Base-by-base conservation (phyloP, 2,797 vertebrate genomes). In the Tragopan temminckii region DNA sequence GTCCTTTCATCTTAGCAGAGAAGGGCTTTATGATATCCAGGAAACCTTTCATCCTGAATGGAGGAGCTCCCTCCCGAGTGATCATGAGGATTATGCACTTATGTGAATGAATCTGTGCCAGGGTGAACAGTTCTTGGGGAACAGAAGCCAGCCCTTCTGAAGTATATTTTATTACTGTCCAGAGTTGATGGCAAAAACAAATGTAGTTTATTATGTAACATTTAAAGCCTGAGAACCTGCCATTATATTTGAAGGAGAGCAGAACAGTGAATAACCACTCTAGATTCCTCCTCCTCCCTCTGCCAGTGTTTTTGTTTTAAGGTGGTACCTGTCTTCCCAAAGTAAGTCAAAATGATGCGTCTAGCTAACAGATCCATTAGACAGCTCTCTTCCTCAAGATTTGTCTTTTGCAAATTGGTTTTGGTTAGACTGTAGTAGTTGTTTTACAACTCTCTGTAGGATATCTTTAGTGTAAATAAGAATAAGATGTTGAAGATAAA, bases 391-490 rank as follows among this genome's bases (percentile, higher is more conserved):
- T 88, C 25, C 62, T 69, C 57, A 88, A 64, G 50, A 25, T 80
- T 36, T 64, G 15, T 36, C 62, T 69, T 92, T 38, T 57, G 36
- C 25, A 74, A 33, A 74, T 52, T 24, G 63, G 72, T 80, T 31
- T 62, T 76, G 14, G 40, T 72, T 87, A 66, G 7, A 25, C 10
- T 58, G 13, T 76, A 82, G 82, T 46, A 89, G 46, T 8, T 5
- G 5, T 76, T 91, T 89, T 81, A 17, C 31, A 4, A 36, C 19
- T 89, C 27, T 85, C 45, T 27, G 8, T 53, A 71, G 35, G 9
- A 23, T 17, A 76, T 57, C 36, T 89, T 87, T 79, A 76, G 21
- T 25, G 61, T 76, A 76, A 91, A 87, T 75, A 55, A 92, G 14
- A 55, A 76, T 50, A 57, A 76, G 42, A 6, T 77, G 35, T n/a